Conservation (phyloP, 2,113 vertebrate species). For the Tragelaphus buxtoni region DNA sequence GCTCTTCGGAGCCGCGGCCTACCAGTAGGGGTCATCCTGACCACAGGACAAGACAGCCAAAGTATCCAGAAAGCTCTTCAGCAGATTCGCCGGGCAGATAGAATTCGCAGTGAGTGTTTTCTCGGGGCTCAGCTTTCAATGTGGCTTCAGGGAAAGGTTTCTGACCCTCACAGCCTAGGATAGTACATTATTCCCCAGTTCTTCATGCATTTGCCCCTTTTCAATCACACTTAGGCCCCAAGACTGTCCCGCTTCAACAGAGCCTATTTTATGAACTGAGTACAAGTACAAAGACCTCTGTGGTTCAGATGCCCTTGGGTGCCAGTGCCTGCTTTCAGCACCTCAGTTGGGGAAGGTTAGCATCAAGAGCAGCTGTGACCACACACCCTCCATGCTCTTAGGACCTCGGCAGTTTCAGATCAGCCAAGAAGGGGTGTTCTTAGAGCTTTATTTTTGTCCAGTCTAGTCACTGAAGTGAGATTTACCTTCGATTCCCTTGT, state of each 20-base stretch:
- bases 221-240: not conserved
- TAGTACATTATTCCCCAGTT: not conserved
- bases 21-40: conserved; percentile 83
- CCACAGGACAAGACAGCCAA: conserved; percentile 80
- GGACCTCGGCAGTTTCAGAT: not conserved
- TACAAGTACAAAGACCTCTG: not conserved
- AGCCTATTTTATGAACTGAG: not conserved
- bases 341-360: not conserved
- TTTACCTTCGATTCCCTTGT: not conserved
- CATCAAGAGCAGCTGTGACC: not conserved
- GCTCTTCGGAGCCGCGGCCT: conserved; percentile 84
- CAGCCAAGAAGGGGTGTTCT: not conserved
- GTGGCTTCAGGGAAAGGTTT: not conserved
- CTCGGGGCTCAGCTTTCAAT: not conserved
- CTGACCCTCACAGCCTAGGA: not conserved
- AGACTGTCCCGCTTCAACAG: not conserved
- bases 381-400: not conserved
- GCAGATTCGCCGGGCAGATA: conserved; percentile 79
- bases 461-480: not conserved
- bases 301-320: not conserved
- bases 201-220: not conserved
- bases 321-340: not conserved
- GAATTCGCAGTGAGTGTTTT: conserved; percentile 86
- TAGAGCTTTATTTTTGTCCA: not conserved
- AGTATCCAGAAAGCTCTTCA: conserved; percentile 80